phyloP scores from a whole-genome alignment of 2,797 vertebrate species.

The Lagodon rhomboides region DNA sequence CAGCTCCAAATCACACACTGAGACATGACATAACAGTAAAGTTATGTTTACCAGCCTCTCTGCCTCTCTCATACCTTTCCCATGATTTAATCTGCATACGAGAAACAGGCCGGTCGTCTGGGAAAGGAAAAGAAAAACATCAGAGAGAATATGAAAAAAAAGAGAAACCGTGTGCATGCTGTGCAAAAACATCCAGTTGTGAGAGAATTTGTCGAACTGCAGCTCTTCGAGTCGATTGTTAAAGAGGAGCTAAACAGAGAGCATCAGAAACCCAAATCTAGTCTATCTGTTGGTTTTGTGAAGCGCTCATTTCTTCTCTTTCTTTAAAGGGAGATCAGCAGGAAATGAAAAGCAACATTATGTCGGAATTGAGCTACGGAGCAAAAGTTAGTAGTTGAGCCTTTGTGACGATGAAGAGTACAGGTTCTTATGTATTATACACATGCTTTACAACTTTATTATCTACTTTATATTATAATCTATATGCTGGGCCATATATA shows the following conservation, averaged over 20 bases:
- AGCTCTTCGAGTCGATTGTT: neutral
- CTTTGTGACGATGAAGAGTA: neutral
- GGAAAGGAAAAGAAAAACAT: conserved; percentile 2
- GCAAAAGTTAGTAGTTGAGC: neutral
- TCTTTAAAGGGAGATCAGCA: neutral
- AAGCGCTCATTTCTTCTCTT: neutral
- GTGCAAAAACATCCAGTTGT: neutral
- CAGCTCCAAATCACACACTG: neutral
- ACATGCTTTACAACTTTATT: no score
- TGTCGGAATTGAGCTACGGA: neutral
- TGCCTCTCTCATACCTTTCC: conserved; percentile 7
- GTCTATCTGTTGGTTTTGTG: neutral
- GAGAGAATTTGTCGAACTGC: neutral
- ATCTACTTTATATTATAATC: no score
- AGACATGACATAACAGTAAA: neutral
- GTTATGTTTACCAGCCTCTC: neutral
- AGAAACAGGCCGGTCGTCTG: neutral
- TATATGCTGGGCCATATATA: no score
- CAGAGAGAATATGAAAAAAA: neutral
- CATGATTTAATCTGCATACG: neutral
- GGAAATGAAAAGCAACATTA: neutral
- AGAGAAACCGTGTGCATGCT: neutral
- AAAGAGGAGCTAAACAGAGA: neutral
- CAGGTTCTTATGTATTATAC: no score
- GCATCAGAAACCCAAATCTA: neutral